Conservation (phyloP, 2,888 invertebrate species). For the Ectemnius continuus region DNA sequence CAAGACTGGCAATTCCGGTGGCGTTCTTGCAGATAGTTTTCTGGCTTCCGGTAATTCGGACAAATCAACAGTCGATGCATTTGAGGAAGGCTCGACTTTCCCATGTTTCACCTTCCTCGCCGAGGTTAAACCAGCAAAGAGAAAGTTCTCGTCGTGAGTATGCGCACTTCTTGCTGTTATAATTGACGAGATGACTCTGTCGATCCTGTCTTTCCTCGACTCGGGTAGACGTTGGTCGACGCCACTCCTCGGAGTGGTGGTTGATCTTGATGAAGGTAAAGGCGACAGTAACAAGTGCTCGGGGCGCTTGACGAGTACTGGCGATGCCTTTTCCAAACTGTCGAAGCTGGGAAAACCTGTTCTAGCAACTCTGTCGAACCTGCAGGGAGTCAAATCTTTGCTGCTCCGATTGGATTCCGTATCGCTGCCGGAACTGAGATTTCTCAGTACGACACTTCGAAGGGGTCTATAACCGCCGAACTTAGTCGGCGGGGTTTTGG, state of each 20-base stretch:
- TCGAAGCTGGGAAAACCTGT: background rate
- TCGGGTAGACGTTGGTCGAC: background rate
- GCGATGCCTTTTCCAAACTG: background rate
- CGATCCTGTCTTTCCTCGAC: background rate
- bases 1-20: background rate
- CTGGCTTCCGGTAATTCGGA: background rate
- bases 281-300: background rate
- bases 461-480: slow-evolving; percentile 49
- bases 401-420: slow-evolving; percentile 40
- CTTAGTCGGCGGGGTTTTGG: slow-evolving; percentile 25
- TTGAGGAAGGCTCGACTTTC: background rate
- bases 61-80: background rate
- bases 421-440: slow-evolving; percentile 63
- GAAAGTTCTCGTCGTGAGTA: background rate
- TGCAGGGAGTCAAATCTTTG: background rate
- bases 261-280: background rate
- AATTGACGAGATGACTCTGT: background rate
- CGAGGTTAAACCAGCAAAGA: background rate
- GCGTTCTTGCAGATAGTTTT: background rate
- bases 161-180: background rate
- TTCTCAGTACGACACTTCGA: slow-evolving; percentile 48
- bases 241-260: background rate
- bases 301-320: background rate
- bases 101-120: background rate
- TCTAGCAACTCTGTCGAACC: background rate